Conservation (phyloP, 1,140 invertebrate genomes). For the Lanistes nyassanus region DNA sequence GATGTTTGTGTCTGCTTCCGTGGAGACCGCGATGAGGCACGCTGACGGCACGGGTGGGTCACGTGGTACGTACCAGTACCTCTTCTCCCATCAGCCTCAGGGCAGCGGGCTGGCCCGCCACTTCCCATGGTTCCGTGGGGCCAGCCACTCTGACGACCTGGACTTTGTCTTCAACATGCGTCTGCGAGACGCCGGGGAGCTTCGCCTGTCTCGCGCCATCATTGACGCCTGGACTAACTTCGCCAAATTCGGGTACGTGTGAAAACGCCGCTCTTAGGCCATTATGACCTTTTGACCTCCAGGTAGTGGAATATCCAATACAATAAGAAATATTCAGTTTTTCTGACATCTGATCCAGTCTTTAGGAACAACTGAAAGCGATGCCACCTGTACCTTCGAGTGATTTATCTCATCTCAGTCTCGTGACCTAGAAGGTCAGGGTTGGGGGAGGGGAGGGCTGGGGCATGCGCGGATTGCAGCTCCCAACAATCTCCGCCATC, state of each 20-base stretch:
- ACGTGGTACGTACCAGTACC: conserved; percentile 36
- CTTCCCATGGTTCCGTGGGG: conserved; percentile 39
- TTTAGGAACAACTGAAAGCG: too few species aligned
- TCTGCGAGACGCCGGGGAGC: not conserved
- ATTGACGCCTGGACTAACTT: conserved; percentile 95
- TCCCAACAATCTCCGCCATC: too few species aligned
- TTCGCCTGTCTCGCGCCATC: conserved; percentile 81
- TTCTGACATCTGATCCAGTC: too few species aligned
- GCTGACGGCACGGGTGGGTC: not conserved
- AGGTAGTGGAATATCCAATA: too few species aligned
- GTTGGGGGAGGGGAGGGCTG: too few species aligned
- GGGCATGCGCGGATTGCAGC: too few species aligned
- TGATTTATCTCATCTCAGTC: too few species aligned
- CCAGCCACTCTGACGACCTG: conserved; percentile 40
- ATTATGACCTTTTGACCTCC: too few species aligned
- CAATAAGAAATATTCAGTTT: too few species aligned
- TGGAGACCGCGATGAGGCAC: conserved; percentile 29
- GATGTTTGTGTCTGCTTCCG: conserved; percentile 36
- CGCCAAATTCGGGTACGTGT: conserved; percentile 89
- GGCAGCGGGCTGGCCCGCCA: conserved; percentile 9
- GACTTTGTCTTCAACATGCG: conserved; percentile 39
- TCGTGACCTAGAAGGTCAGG: too few species aligned
- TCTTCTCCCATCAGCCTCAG: conserved; percentile 33
- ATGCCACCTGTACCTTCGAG: too few species aligned
- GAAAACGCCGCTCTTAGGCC: too few species aligned